These are phyloP conservation scores for Candidula unifasciata DNA, from an alignment of 2,888 invertebrate genomes.

Conservation along the genomic window DNA sequence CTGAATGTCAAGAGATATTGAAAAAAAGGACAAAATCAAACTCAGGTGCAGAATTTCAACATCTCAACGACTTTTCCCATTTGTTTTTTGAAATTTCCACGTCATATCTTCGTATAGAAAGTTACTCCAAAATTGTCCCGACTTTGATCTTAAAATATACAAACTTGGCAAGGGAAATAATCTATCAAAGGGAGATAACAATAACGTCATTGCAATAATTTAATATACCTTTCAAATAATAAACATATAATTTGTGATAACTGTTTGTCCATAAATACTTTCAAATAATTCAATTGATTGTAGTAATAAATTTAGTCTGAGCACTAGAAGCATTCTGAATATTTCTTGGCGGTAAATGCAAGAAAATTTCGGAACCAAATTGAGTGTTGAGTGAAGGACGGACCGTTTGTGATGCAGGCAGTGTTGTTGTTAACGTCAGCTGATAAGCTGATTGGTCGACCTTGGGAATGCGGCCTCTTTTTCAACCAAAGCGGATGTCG, in stretches of 20 bases:
- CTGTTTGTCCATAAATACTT: too few relatives aligned
- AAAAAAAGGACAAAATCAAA: not conserved
- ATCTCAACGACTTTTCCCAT: not conserved
- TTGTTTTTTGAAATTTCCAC: not conserved
- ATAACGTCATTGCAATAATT: too few relatives aligned
- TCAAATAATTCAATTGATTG: too few relatives aligned
- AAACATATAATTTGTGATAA: too few relatives aligned
- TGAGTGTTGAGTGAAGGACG: not conserved
- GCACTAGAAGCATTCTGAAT: too few relatives aligned
- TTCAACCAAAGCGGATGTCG: conserved; percentile 28
- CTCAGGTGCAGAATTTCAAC: not conserved
- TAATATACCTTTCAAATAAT: too few relatives aligned
- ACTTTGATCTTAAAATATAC: too few relatives aligned
- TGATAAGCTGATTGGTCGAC: not conserved
- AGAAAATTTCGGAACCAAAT: conserved; percentile 13
- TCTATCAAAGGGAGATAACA: too few relatives aligned
- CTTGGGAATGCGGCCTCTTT: not conserved
- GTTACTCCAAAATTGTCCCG: too few relatives aligned
- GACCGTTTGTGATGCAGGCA: not conserved
- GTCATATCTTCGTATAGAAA: too few relatives aligned
- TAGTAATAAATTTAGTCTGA: too few relatives aligned
- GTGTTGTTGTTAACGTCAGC: conserved; percentile 5
- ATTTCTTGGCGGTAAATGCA: conserved; percentile 26
- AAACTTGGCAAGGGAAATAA: too few relatives aligned
- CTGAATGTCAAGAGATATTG: not conserved